These are phyloP conservation scores for Bovichtus diacanthus DNA, from an alignment of 2,797 vertebrate genomes.

Conservation along the genomic window DNA sequence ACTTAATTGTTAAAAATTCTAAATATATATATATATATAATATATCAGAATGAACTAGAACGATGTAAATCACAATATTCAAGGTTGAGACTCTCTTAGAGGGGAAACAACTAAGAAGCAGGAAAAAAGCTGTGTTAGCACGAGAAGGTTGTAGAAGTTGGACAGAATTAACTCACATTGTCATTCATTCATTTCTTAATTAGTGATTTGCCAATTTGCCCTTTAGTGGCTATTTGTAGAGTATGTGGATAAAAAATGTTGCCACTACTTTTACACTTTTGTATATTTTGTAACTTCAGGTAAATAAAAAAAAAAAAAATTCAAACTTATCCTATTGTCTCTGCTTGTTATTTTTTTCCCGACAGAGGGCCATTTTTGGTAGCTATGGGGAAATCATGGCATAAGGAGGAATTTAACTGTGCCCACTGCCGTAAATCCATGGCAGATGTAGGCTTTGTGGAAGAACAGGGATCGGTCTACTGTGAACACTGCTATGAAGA, in stretches of 20 bases:
- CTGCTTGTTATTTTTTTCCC: not conserved
- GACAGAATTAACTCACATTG: not conserved
- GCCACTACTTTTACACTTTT: no score
- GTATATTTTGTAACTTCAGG: not conserved
- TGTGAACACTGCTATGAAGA: slow-evolving; percentile 97
- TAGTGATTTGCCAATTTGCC: not conserved
- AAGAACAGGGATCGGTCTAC: slow-evolving; percentile 92
- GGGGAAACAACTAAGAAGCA: not conserved
- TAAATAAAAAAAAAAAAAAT: not conserved
- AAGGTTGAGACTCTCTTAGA: not conserved
- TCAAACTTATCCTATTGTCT: not conserved
- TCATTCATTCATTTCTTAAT: not conserved
- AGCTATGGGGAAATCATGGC: slow-evolving; percentile 97
- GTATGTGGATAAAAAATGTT: no score
- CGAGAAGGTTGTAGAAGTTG: not conserved
- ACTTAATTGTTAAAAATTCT: rapidly evolving
- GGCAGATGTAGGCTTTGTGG: slow-evolving; percentile 95
- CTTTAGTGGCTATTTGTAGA: not conserved
- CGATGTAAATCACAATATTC: not conserved
- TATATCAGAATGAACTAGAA: not conserved
- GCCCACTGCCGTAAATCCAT: slow-evolving; percentile 92
- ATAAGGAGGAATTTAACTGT: slow-evolving; percentile 98
- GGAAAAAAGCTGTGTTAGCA: not conserved
- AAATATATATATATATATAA: no score
- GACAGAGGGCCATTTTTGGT: slow-evolving; percentile 95